These are phyloP conservation scores for Miltochrista miniata DNA, from an alignment of 2,888 invertebrate genomes.

Conservation along the genomic window DNA sequence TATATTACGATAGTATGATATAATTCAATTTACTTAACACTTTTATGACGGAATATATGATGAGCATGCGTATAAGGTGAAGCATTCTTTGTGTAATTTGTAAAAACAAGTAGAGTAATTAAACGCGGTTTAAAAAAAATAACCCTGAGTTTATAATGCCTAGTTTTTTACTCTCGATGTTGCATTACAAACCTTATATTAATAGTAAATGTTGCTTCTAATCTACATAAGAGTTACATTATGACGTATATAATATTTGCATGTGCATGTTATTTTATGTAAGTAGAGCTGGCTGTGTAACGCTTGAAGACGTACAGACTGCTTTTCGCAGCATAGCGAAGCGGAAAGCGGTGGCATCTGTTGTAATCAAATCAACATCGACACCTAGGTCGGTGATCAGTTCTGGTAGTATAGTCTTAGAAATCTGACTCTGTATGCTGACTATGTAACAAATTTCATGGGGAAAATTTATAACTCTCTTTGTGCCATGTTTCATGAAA, in stretches of 20 bases:
- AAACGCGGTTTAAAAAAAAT: not conserved
- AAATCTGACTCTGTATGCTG: too few species aligned
- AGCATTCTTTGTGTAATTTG: conserved; percentile 2
- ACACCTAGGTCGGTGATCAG: too few species aligned
- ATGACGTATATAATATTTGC: not conserved
- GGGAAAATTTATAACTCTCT: too few species aligned
- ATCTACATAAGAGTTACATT: not conserved
- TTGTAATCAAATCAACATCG: too few species aligned
- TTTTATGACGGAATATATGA: not conserved
- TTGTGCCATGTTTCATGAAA: too few species aligned
- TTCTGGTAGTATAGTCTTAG: too few species aligned
- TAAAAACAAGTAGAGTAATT: conserved; percentile 1
- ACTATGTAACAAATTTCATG: too few species aligned
- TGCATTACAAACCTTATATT: not conserved
- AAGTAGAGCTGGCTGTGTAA: not conserved
- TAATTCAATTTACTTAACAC: not conserved
- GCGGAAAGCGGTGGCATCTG: too few species aligned
- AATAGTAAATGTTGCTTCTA: not conserved
- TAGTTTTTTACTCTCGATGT: not conserved
- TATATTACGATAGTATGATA: not conserved
- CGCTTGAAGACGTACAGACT: too few species aligned
- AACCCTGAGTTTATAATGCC: not conserved
- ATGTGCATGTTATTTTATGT: not conserved
- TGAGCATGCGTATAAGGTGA: not conserved
- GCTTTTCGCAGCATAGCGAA: too few species aligned